Evolutionary conservation across 1,140 invertebrate genomes (phyloP).

Genomic region (Gonatopus flavifemur): DNA sequence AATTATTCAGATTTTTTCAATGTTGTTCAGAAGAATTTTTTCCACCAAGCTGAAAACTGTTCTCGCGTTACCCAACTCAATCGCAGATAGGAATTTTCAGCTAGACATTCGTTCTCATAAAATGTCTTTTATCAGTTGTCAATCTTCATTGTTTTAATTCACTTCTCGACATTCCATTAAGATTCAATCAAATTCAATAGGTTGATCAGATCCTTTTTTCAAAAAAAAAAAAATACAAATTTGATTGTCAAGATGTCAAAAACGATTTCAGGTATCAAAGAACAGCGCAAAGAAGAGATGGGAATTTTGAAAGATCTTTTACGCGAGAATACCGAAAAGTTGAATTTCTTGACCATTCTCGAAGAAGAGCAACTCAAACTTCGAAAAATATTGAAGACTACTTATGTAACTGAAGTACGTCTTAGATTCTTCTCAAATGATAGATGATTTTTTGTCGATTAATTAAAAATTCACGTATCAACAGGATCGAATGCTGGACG

Average conservation of each 20-base stretch:
- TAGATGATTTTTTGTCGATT: neutral
- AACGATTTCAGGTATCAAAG: conserved; percentile 42
- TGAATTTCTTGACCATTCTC: conserved; percentile 62
- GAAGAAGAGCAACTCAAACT: conserved; percentile 61
- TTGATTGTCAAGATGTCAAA: conserved; percentile 2
- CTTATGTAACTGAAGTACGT: conserved; percentile 32
- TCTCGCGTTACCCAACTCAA: no score
- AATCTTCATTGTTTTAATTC: conserved; percentile 10
- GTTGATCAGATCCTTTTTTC: no score
- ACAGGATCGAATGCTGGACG: conserved; percentile 32
- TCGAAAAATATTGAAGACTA: conserved; percentile 41
- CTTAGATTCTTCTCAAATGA: conserved; percentile 6
- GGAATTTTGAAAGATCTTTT: conserved; percentile 52
- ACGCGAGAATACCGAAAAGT: conserved; percentile 60
- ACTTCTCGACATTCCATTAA: no score
- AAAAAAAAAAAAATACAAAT: conserved; percentile 1
- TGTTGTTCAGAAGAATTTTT: no score
- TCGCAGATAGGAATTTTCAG: no score
- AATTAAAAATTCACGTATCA: neutral
- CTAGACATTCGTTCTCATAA: no score
- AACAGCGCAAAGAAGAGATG: conserved; percentile 42
- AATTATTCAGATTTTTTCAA: no score
- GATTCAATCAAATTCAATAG: no score
- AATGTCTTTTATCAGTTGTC: neutral
- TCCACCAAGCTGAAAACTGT: no score